These are phyloP conservation scores for Caenorhabditis zanzibari DNA, from an alignment of 2,888 invertebrate genomes.

Conservation along the genomic window DNA sequence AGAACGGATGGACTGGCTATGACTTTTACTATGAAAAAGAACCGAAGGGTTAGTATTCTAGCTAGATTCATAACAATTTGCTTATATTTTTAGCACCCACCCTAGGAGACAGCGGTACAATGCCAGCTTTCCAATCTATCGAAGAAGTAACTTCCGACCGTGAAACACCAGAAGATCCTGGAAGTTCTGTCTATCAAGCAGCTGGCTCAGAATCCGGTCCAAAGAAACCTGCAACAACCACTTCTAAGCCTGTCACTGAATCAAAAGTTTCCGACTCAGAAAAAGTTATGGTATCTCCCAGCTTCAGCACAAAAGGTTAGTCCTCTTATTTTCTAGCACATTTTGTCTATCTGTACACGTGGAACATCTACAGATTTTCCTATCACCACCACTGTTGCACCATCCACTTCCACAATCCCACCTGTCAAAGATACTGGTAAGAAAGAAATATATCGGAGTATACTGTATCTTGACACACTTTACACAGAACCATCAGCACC, in stretches of 20 bases:
- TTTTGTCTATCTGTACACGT: background rate
- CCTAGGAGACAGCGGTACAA: conserved; percentile 16
- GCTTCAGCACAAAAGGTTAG: conserved; percentile 44
- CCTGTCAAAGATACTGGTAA: conserved; percentile 7
- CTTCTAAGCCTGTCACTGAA: background rate
- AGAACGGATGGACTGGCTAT: conserved; percentile 62
- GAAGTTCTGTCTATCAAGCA: conserved; percentile 7
- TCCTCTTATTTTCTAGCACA: background rate
- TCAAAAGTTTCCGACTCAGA: background rate
- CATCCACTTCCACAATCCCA: background rate
- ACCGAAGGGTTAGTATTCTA: conserved; percentile 18
- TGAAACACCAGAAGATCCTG: conserved; percentile 48
- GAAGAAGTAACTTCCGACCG: conserved; percentile 21
- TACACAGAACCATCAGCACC: conserved; percentile 9
- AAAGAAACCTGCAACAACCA: background rate
- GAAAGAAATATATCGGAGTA: background rate
- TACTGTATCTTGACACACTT: background rate
- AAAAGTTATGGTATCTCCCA: conserved; percentile 41
- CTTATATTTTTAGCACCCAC: background rate
- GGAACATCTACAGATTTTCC: background rate
- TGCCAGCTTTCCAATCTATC: conserved; percentile 52
- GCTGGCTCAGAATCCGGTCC: conserved; percentile 26
- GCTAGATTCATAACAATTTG: background rate
- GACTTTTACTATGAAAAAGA: conserved; percentile 65
- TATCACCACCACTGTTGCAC: conserved; percentile 21